Conservation (phyloP, 2,888 invertebrate genomes). For the Geophilus truncorum region DNA sequence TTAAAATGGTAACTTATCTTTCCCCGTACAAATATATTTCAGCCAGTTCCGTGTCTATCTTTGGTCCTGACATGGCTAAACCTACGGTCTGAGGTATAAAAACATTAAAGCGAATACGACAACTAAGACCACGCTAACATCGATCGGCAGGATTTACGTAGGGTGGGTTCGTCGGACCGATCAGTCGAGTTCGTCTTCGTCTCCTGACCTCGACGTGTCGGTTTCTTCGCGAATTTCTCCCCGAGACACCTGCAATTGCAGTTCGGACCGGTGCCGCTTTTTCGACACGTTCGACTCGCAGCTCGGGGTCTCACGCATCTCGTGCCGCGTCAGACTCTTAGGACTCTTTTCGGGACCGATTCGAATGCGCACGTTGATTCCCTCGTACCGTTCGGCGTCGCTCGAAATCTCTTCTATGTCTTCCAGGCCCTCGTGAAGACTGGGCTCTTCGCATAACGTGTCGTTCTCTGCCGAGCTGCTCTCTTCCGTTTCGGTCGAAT, state of each 20-base stretch:
- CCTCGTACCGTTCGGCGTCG: constrained; percentile 35
- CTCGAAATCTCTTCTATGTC: constrained; percentile 30
- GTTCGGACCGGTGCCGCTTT: constrained; percentile 31
- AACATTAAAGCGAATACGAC: not conserved
- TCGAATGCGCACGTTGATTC: constrained; percentile 35
- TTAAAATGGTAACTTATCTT: too few relatives aligned
- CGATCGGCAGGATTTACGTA: not conserved
- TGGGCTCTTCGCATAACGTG: constrained; percentile 39
- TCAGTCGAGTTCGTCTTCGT: not conserved
- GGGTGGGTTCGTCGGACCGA: not conserved
- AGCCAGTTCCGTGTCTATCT: too few relatives aligned
- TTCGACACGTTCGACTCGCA: not conserved
- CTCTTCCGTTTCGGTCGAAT: constrained; percentile 37
- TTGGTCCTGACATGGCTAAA: too few relatives aligned
- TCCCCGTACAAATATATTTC: too few relatives aligned
- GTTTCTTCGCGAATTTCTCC: constrained; percentile 35
- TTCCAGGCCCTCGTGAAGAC: constrained; percentile 42
- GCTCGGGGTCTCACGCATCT: constrained; percentile 22
- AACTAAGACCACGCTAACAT: not conserved
- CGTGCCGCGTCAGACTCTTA: not conserved
- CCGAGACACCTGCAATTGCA: constrained; percentile 36
- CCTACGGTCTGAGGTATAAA: not conserved
- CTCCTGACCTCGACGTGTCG: not conserved
- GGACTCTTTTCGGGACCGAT: constrained; percentile 34
- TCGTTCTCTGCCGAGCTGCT: constrained; percentile 40